phyloP scores from a whole-genome alignment of 2,797 vertebrate species.

The Sus cebifrons region DNA sequence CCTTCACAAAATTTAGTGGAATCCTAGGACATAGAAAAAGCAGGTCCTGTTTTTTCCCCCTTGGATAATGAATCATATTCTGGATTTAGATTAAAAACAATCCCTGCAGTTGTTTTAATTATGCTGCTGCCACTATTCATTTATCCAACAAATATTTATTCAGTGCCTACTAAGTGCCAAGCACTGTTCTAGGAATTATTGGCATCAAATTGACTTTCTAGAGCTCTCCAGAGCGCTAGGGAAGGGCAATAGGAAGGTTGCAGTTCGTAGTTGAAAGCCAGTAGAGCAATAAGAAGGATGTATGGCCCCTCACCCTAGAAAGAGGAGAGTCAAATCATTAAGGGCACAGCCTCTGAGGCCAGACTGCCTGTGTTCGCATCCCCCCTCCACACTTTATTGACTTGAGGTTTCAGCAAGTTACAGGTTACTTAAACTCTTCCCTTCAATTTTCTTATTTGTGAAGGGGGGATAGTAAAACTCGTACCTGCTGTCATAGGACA shows the following conservation, averaged over 20 bases:
- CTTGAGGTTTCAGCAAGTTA: background rate
- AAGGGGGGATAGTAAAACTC: background rate
- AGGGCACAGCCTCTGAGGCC: background rate
- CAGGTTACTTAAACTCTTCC: background rate
- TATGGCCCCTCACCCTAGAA: background rate
- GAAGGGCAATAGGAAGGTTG: background rate
- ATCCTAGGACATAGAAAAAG: constrained; percentile 11
- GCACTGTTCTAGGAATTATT: background rate
- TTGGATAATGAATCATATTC: constrained; percentile 50
- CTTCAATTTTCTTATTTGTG: constrained; percentile 43
- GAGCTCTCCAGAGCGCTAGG: background rate
- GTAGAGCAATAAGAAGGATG: background rate
- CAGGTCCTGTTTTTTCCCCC: background rate
- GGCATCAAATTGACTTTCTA: background rate
- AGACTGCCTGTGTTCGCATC: background rate
- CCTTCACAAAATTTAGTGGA: constrained; percentile 47
- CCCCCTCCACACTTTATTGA: background rate
- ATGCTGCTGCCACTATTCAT: constrained; percentile 63
- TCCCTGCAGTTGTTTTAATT: constrained; percentile 58
- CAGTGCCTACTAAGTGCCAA: constrained; percentile 54
- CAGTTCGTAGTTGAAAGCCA: background rate
- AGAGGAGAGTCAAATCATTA: background rate
- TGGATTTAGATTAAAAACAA: constrained; percentile 60
- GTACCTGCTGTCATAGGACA: background rate
- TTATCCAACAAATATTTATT: constrained; percentile 62